phyloP scores from a whole-genome alignment of 2,797 vertebrate genomes.

The Sebastes cheni region DNA sequence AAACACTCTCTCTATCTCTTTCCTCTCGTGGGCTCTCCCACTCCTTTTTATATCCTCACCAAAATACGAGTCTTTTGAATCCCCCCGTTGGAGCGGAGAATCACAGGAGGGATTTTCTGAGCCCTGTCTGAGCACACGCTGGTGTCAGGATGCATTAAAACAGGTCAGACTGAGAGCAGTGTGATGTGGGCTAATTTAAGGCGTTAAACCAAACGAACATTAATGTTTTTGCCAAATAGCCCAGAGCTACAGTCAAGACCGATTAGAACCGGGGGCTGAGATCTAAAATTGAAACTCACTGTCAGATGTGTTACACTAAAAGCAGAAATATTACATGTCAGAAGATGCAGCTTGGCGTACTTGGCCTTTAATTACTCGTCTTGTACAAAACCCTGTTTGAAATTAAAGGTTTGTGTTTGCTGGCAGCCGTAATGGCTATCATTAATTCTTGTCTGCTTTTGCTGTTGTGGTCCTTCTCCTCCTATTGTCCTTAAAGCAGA shows the following conservation, averaged over 20 bases:
- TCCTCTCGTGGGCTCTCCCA: conserved; percentile 40
- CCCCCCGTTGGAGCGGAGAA: conserved; percentile 36
- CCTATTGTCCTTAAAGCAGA: conserved; percentile 68
- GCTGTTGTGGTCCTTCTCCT: conserved; percentile 66
- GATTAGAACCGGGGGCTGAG: conserved; percentile 59
- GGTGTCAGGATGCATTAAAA: conserved; percentile 68
- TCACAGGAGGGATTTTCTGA: conserved; percentile 23
- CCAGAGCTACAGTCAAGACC: conserved; percentile 64
- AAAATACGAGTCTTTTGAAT: conserved; percentile 68
- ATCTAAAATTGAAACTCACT: conserved; percentile 58
- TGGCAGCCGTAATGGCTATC: conserved; percentile 69
- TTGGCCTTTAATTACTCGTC: conserved; percentile 60
- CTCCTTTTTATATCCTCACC: conserved; percentile 47
- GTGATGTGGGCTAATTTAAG: conserved; percentile 67
- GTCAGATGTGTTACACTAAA: conserved; percentile 62
- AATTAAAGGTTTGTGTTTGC: conserved; percentile 67
- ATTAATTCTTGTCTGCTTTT: conserved; percentile 80
- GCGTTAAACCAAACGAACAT: conserved; percentile 62
- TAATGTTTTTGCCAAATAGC: conserved; percentile 77
- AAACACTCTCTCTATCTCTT: conserved; percentile 15
- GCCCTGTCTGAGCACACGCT: conserved; percentile 40
- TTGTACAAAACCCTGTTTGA: conserved; percentile 66
- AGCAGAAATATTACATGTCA: conserved; percentile 52
- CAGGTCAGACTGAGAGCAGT: conserved; percentile 59
- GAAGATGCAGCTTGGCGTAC: conserved; percentile 51